Base-by-base conservation (phyloP, 2,113 vertebrate species). In the Larimichthys crocea region DNA sequence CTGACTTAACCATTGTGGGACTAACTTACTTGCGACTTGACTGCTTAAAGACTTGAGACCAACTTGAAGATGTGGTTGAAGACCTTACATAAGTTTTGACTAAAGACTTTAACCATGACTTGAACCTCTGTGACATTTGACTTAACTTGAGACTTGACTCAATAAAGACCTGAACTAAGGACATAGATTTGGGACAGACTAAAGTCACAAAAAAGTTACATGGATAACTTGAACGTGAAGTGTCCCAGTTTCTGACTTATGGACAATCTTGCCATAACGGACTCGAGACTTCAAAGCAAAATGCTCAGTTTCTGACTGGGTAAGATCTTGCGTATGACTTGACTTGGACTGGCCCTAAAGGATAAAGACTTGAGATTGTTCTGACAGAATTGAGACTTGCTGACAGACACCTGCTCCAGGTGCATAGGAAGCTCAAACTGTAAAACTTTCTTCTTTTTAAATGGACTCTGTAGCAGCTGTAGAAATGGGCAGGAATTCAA, bases 401-500 rank as follows among this genome's bases (percentile, higher is more conserved):
- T 16, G 46, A 55, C 48, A 11, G 50, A 52, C 20, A 48, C 42
- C 5, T 5, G 12, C 64, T 69, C n/a, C 10, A 76, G 19, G 6
- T 31, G 20, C 31, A 35, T 26, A 22, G 50, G 70, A 72, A 72
- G 46, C 56, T 63, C 19, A 29, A 17, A 5, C 79, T 42, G 56
- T 46, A 19, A 74, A 77, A 24, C 5, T 10, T 31, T 72, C 1
- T 62, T 52, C 10, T 48, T 76, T 40, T 9, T 72, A 60, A 83
- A 72, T 46, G 44, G 64, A 72, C 65, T 65, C 62, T 59, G 44
- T 9, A 17, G 62, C 64, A 60, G 75, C 63, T 60, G 56, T 26
- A 71, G 29, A 74, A 57, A 77, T 62, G 31, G 15, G 35, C 75
- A 85, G 82, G 57, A 53, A 24, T 44, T 71, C 12, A 73, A 42